Evolutionary conservation across 2,113 vertebrate species (phyloP).

Genomic region (Scalopus aquaticus): DNA sequence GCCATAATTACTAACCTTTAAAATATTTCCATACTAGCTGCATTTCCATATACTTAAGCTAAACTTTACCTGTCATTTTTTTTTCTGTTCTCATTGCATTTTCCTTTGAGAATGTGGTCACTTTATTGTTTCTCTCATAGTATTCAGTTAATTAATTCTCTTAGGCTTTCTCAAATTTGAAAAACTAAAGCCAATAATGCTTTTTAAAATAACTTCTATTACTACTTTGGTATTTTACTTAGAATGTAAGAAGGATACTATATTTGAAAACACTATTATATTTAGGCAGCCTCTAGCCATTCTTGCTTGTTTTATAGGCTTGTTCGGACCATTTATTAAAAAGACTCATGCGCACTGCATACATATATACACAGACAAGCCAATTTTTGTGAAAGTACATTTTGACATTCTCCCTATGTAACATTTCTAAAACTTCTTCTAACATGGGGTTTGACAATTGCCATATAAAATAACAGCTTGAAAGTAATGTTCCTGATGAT

Average conservation of each 20-base stretch:
- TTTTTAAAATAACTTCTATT: background rate
- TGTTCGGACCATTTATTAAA: background rate
- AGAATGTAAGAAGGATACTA: background rate
- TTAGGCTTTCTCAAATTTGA: background rate
- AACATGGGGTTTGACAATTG: background rate
- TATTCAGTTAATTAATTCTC: background rate
- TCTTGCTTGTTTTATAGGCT: background rate
- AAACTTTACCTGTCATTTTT: background rate
- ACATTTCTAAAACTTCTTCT: background rate
- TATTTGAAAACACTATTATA: background rate
- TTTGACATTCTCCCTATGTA: background rate
- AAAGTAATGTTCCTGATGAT: background rate
- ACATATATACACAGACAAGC: background rate
- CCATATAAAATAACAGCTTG: background rate
- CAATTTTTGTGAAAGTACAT: background rate
- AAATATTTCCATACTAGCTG: background rate
- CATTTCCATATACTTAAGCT: background rate
- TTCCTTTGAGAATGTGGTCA: background rate
- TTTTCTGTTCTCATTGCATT: background rate
- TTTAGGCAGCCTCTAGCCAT: background rate
- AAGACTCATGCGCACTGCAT: background rate
- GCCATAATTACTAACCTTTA: background rate
- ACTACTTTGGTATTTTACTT: background rate
- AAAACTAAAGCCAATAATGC: background rate
- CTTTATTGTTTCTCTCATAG: background rate